phyloP scores from a whole-genome alignment of 2,888 invertebrate genomes.

The Sesia bembeciformis region DNA sequence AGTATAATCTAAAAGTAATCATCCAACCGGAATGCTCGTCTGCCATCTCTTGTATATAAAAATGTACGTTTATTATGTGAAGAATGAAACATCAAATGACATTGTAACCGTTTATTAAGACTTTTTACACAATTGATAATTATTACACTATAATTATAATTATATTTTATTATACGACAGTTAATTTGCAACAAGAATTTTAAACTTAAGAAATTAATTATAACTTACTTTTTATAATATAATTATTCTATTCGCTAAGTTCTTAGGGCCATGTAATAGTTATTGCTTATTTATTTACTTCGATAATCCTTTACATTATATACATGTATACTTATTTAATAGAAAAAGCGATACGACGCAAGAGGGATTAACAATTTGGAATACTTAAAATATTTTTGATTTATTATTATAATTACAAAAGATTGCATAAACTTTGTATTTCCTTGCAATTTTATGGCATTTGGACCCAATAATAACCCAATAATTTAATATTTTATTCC shows the following conservation, averaged over 20 bases:
- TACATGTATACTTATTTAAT: slow-evolving; percentile 9
- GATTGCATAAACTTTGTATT: too few relatives aligned
- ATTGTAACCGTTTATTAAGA: slow-evolving; percentile 20
- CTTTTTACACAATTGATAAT: slow-evolving; percentile 17
- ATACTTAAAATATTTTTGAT: too few relatives aligned
- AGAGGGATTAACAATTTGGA: too few relatives aligned
- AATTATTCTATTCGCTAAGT: slow-evolving; percentile 10
- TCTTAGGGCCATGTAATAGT: slow-evolving; percentile 21
- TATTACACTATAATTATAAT: slow-evolving; percentile 8
- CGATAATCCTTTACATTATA: slow-evolving; percentile 20
- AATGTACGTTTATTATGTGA: too few relatives aligned
- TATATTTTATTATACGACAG: slow-evolving; percentile 7
- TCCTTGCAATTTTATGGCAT: too few relatives aligned
- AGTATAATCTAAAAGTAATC: too few relatives aligned
- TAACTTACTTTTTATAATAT: slow-evolving; percentile 14
- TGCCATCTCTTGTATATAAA: too few relatives aligned
- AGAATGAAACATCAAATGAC: neutral
- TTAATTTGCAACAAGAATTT: slow-evolving; percentile 28
- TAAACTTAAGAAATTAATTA: slow-evolving; percentile 19
- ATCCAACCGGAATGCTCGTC: too few relatives aligned
- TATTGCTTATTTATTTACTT: slow-evolving; percentile 27
- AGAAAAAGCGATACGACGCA: neutral
- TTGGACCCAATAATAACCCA: too few relatives aligned
- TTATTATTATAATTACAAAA: too few relatives aligned
- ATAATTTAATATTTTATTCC: too few relatives aligned